Base-by-base conservation (phyloP, 64 coral and sea anemone species). In the Pachyseris speciosa region DNA sequence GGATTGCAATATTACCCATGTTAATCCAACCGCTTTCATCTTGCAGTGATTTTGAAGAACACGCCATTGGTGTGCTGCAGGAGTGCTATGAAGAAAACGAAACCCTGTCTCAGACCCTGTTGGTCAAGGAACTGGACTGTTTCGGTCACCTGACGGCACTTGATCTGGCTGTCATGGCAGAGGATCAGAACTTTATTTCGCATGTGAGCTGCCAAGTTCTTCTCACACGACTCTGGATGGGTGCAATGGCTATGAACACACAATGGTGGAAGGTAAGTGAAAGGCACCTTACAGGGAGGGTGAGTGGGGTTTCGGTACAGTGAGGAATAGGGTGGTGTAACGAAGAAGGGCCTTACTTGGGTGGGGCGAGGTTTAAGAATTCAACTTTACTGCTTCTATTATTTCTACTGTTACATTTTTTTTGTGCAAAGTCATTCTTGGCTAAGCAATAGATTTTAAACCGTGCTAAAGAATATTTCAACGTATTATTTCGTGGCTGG, bases 171-270 rank as follows among this genome's bases (percentile, higher is more conserved):
- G 89, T 84, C 22, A 88, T 87, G 38, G 94, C 93, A 7, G 97
- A 93, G 4, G 84, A 91, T 63, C 90, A 99, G 72, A 84, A 99
- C 60, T 99, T 99, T 30, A 99, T 99, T 75, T 79, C 97, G 49
- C 97, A 99, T 52, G 74, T 94, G 17, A 71, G 89, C 58, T 99
- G 97, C 37, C 97, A 99, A 73, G 86, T 93, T 6, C 63, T 99
- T n/a, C 90, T 99, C 29, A 99, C 94, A 19, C 78, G 97, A 29
- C 86, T 99, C 33, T 99, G 97, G 97, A 99, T 99, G 97, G 93
- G 97, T 26, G 72, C 89, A 17, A 99, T 99, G 94, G 90, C 90
- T 22, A 90, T 99, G 97, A 95, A 99, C 43, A 99, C 97, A 7
- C 60, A 87, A 2, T 95, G 93, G 80, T 93, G 86, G 53, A 99